Evolutionary conservation across 2,888 invertebrate genomes (phyloP).

Genomic region (Drosophila kanekoi): DNA sequence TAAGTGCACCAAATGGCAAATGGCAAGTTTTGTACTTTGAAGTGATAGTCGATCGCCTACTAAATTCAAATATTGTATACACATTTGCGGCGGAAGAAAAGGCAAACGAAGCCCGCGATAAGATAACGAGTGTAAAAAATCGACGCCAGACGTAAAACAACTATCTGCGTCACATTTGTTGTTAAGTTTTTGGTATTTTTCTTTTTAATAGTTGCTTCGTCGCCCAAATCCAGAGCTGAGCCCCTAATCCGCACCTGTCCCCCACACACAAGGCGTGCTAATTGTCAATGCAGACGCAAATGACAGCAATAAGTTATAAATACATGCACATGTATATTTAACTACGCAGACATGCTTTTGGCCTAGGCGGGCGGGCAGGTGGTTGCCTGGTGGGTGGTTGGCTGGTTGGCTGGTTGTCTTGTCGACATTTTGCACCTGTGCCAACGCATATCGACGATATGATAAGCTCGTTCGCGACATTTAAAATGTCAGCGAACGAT

Average conservation of each 20-base stretch:
- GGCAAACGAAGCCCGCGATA: conserved; percentile 45
- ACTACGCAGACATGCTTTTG: neutral
- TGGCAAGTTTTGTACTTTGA: conserved; percentile 55
- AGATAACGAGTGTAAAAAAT: conserved; percentile 56
- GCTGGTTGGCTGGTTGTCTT: neutral
- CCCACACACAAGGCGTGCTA: conserved; percentile 13
- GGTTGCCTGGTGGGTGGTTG: neutral
- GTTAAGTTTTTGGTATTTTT: neutral
- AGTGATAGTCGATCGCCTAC: conserved; percentile 50
- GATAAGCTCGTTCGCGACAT: conserved; percentile 43
- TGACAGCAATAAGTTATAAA: conserved; percentile 21
- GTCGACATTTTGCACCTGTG: conserved; percentile 20
- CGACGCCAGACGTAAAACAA: conserved; percentile 18
- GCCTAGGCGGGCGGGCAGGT: neutral
- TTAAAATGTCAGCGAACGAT: conserved; percentile 39
- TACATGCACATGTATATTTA: conserved; percentile 14
- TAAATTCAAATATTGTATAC: conserved; percentile 47
- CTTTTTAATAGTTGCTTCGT: neutral
- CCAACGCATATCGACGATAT: conserved; percentile 12
- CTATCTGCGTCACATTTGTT: conserved; percentile 40
- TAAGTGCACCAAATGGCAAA: conserved; percentile 27
- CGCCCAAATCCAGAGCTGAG: conserved; percentile 11
- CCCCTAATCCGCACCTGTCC: conserved; percentile 37
- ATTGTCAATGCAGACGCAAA: conserved; percentile 19
- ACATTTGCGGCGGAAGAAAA: conserved; percentile 49